phyloP scores from a whole-genome alignment of 2,888 invertebrate species.

The Neoitamus cyanurus region DNA sequence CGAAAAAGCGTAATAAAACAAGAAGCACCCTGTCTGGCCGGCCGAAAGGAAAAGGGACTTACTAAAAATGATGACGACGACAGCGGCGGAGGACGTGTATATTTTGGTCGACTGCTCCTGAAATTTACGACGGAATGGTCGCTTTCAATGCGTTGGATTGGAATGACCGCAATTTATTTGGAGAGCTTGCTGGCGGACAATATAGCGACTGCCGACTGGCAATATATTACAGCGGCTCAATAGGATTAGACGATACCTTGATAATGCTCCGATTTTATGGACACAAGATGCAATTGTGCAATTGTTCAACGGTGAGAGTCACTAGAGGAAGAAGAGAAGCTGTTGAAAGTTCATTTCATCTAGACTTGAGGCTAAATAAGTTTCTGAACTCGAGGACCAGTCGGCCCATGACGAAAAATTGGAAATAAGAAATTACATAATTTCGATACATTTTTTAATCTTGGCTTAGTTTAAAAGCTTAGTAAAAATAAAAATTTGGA shows the following conservation, averaged over 20 bases:
- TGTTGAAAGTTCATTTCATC: not conserved
- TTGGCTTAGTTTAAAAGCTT: too few species aligned
- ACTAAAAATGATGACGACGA: not conserved
- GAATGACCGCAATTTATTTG: slow-evolving; percentile 32
- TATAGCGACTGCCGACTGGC: too few species aligned
- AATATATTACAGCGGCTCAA: not conserved
- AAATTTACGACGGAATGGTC: slow-evolving; percentile 9
- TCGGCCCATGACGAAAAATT: too few species aligned
- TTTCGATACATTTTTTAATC: too few species aligned
- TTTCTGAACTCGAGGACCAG: not conserved
- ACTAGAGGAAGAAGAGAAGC: not conserved
- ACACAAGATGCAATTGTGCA: slow-evolving; percentile 21
- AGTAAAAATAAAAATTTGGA: too few species aligned
- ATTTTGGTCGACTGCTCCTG: slow-evolving; percentile 15
- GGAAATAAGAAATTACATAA: too few species aligned
- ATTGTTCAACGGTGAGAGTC: not conserved
- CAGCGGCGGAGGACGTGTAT: not conserved
- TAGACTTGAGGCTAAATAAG: not conserved
- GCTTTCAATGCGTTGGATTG: not conserved
- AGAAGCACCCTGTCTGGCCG: not conserved
- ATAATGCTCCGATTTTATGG: not conserved
- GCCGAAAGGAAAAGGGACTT: not conserved
- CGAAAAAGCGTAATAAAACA: slow-evolving; percentile 3
- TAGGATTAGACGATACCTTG: not conserved
- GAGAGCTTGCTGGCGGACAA: not conserved